Conservation (phyloP, 2,888 invertebrate species). For the Andrena flavipes region DNA sequence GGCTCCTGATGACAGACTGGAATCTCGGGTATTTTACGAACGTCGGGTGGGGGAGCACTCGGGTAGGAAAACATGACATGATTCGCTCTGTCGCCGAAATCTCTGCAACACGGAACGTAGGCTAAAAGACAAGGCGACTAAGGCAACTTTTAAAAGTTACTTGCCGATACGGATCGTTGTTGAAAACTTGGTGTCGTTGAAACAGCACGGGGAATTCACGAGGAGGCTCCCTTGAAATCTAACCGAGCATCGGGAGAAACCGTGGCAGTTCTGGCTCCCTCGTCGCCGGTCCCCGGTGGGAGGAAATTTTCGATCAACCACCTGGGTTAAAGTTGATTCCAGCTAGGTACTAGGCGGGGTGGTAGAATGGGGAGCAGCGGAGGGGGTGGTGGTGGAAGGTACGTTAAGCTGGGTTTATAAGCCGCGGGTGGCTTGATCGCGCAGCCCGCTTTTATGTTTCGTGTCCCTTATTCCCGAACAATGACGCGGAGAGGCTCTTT, state of each 20-base stretch:
- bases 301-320: slow-evolving; percentile 46
- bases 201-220: neutral
- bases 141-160: too few relatives aligned
- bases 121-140: too few relatives aligned
- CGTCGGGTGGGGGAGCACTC: neutral
- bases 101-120: too few relatives aligned
- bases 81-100: too few relatives aligned
- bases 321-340: slow-evolving; percentile 49
- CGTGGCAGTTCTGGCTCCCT: neutral
- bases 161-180: neutral
- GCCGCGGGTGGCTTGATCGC: slow-evolving; percentile 69
- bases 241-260: too few relatives aligned
- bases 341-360: neutral
- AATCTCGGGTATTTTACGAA: neutral
- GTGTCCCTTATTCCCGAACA: slow-evolving; percentile 66
- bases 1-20: neutral
- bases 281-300: neutral
- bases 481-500: slow-evolving; percentile 24
- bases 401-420: slow-evolving; percentile 75
- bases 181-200: neutral
- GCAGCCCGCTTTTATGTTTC: slow-evolving; percentile 70
- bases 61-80: too few relatives aligned
- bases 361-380: slow-evolving; percentile 26
- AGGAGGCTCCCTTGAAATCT: neutral
- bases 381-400: slow-evolving; percentile 28